Base-by-base conservation (phyloP, 2,888 invertebrate species). In the Ctena decussata region DNA sequence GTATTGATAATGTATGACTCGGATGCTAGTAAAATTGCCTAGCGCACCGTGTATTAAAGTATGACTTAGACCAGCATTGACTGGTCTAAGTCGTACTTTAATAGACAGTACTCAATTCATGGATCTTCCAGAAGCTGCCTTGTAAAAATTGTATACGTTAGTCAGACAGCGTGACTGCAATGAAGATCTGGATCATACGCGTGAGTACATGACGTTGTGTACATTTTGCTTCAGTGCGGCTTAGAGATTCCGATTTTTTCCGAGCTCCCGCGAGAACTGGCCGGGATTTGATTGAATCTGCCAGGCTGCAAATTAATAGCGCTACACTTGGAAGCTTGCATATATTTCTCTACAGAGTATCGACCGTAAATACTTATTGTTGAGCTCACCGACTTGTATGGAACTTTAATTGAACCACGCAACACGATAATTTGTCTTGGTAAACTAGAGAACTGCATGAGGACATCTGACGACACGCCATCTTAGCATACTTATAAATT, bases 251-350 rank as follows among this genome's bases (percentile, higher is more conserved):
- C n/a, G n/a, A n/a, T n/a, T 6, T 6, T n/a, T 65, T 65, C 65
- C 65, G 35, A 35, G 65, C 11, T 65, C 65, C 65, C 32, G 21
- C 65, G 65, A 65, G 65, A 65, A 35, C 5, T 30, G 65, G 65
- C 65, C 65, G 65, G 65, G 65, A 65, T 65, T 65, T 65, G 65
- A 65, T 65, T 65, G 35, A 65, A 65, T 65, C 65, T 65, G 65
- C 65, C 6, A 18, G 65, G 57, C 57, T 57, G 57, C 57, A 57
- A 57, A 57, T 57, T 57, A 57, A 57, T 57, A 57, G 65, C 65
- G 30, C 65, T 65, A 65, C 35, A 30, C 35, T 35, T 11, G 35
- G 24, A 65, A 65, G 65, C 5, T n/a, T 65, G 65, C 65, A 65
- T 65, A 65, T 65, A 65, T 65, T 65, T 65, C 32, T 18, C 18